Evolutionary conservation across 2,113 vertebrate species (phyloP), one percentile per base, ranked within the genome.

Genomic region (Oenanthe oenanthe): DNA sequence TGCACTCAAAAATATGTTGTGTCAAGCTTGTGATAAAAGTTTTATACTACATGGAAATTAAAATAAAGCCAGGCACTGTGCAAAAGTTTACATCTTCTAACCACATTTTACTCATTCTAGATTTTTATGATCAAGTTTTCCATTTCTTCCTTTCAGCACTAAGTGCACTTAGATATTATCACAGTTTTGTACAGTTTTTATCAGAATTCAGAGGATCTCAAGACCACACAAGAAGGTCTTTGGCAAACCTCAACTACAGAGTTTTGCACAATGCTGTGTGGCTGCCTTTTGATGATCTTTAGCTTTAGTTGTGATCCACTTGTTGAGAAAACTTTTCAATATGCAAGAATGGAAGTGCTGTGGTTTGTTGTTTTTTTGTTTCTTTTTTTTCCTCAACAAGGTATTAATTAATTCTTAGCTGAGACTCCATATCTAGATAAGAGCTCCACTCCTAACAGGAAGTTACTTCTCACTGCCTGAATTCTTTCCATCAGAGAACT

Each of bases 191-290:
- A 51, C 12, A 12, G 17, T 62, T 63, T 89, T 77, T 80, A 21
- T 66, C 74, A 61, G 34, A 43, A n/a, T 88, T 91, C 47, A 70
- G 56, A 79, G 36, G 53, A 63, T 65, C 54, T 62, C 54, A 58
- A 75, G 92, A 80, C 74, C 94, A 95, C 92, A 93, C 95, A 97
- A 73, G 9, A 14, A 67, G 45, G 12, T 21, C 18, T 67, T 87
- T 91, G 79, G 84, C 81, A 95, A 78, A 82, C 2, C 2, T 80
- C 48, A 65, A 22, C 17, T 47, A 50, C 12, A 25, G 31, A 29
- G n/a, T 75, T 75, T 92, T 91, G 66, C 43, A 72, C 50, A 78
- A 19, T 40, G 61, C 61, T 89, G 32, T 57, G 32, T 80, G 58
- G 22, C 16, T 95, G 50, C 50, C 25, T 80, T 66, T 62, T 51